A percentile compares a stretch with the other conserved stretches of the same genome.
phyloP scores from a whole-genome alignment of 37 sponge, comb jelly and placozoan species.

The Mnemiopsis leidyi region DNA sequence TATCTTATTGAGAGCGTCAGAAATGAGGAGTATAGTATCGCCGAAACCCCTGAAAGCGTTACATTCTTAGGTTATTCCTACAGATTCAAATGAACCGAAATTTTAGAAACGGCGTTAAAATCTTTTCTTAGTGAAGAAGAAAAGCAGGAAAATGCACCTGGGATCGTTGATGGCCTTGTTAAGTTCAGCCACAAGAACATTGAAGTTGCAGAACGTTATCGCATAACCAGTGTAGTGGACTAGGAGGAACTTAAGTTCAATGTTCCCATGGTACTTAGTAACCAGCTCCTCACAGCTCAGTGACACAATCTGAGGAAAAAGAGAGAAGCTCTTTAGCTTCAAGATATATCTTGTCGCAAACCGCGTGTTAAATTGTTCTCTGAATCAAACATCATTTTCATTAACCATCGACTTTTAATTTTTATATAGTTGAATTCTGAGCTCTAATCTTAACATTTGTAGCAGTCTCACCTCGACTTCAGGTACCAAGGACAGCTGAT shows the following conservation, averaged over 20 bases:
- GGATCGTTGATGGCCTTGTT: constrained; percentile 7
- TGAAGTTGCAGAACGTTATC: constrained; percentile 37
- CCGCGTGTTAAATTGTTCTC: no score
- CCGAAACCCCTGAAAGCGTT: no score
- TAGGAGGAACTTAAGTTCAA: constrained; percentile 5
- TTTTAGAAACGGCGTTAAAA: no score
- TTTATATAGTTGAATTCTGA: no score
- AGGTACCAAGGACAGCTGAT: background rate
- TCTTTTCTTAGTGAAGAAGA: no score
- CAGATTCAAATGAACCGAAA: no score
- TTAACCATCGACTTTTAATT: no score
- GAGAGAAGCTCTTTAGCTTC: background rate
- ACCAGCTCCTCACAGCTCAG: constrained; percentile 17
- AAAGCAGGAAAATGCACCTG: no score
- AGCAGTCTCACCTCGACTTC: background rate
- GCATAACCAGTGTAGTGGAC: constrained; percentile 18
- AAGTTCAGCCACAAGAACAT: background rate
- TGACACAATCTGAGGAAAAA: background rate
- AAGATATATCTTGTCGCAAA: no score
- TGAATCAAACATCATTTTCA: background rate
- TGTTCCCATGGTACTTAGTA: background rate
- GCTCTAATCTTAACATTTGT: no score
- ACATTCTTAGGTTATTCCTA: no score
- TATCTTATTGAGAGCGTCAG: constrained; percentile 45
- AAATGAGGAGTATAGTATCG: background rate